phyloP scores from a whole-genome alignment of 2,888 invertebrate species.

The Neria commutata region DNA sequence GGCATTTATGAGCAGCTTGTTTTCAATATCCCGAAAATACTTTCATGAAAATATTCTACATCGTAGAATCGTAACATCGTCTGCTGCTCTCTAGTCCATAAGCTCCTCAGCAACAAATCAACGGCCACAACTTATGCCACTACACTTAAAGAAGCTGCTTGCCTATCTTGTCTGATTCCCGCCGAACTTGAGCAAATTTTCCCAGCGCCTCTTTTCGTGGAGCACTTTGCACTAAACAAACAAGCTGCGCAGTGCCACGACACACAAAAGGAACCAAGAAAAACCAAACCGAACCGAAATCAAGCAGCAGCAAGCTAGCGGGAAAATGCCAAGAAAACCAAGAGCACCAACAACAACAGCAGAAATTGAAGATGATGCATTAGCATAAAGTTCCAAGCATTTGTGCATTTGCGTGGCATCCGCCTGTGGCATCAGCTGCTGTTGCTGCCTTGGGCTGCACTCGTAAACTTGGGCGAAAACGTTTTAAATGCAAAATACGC shows the following conservation, averaged over 20 bases:
- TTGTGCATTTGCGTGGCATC: background rate
- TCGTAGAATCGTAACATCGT: too few relatives aligned
- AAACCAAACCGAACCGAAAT: background rate
- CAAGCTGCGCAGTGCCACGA: too few relatives aligned
- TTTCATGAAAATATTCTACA: too few relatives aligned
- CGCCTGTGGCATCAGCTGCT: background rate
- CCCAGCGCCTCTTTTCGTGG: too few relatives aligned
- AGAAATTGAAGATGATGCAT: background rate
- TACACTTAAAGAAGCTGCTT: background rate
- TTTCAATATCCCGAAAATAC: too few relatives aligned
- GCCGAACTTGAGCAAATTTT: background rate
- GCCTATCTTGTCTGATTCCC: too few relatives aligned
- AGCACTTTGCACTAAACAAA: too few relatives aligned
- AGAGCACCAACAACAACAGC: background rate
- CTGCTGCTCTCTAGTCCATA: too few relatives aligned
- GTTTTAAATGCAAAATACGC: conserved; percentile 1
- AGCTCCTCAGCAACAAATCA: too few relatives aligned
- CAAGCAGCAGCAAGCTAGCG: too few relatives aligned
- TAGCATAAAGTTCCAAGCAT: conserved; percentile 2
- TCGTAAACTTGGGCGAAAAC: background rate
- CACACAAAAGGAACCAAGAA: background rate
- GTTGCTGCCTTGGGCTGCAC: background rate
- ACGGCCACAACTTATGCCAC: background rate
- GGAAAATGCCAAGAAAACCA: background rate
- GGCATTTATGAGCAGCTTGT: too few relatives aligned